Base-by-base conservation (phyloP, 1,140 invertebrate species). In the Physella acuta region DNA sequence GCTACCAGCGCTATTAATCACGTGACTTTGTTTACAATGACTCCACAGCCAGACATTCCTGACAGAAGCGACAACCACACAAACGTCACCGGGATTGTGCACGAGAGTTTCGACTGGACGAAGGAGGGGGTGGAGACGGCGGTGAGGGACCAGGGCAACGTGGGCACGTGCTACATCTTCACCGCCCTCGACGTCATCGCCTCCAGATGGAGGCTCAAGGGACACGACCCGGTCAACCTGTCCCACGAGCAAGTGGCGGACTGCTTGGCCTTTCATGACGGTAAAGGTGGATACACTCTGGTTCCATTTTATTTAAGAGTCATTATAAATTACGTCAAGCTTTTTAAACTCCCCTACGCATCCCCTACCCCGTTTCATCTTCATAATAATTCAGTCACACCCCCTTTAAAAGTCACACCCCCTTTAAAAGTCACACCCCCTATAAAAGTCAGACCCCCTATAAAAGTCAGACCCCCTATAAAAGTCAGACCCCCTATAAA, bases 41-140 rank as follows among this genome's bases (percentile, higher is more conserved):
- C n/a, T n/a, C n/a, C n/a, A n/a, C n/a, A n/a, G n/a, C n/a, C n/a
- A n/a, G n/a, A n/a, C n/a, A n/a, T n/a, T n/a, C n/a, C n/a, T n/a
- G n/a, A n/a, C n/a, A n/a, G n/a, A n/a, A n/a, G n/a, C n/a, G n/a
- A n/a, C n/a, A n/a, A n/a, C n/a, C n/a, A n/a, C n/a, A n/a, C n/a
- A n/a, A n/a, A n/a, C n/a, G n/a, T n/a, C n/a, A n/a, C n/a, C n/a
- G n/a, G n/a, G n/a, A n/a, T n/a, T n/a, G n/a, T n/a, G n/a, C n/a
- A n/a, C n/a, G n/a, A n/a, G n/a, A n/a, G n/a, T n/a, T 80, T 87
- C 67, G 86, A 87, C 71, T 87, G 86, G 86, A 73, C 81, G 59
- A 72, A 75, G 0, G 73, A 86, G 53, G 82, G 81, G 20, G 73
- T 78, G 58, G 85, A 88, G 3, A 86, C 85, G 16, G 60, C 79